phyloP scores from a whole-genome alignment of 1,140 invertebrate species.

The Saccostrea glomerata region DNA sequence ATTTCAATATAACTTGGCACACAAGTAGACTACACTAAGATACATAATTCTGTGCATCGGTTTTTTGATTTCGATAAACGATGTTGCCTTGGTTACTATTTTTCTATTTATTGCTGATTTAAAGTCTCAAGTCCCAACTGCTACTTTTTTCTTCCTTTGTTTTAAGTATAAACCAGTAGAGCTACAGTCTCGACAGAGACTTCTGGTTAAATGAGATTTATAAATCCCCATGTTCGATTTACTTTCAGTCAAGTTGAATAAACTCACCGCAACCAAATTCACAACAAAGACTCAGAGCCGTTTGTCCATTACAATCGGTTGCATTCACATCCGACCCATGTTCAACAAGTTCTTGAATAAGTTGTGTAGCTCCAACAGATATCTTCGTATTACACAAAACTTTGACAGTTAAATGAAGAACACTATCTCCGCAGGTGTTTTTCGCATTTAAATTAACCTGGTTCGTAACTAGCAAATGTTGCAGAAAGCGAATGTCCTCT shows the following conservation, averaged over 20 bases:
- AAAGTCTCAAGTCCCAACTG: too few relatives aligned
- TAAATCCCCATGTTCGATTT: too few relatives aligned
- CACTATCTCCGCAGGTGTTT: not conserved
- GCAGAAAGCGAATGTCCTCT: not conserved
- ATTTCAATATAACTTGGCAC: too few relatives aligned
- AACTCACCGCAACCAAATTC: not conserved
- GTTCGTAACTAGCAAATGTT: not conserved
- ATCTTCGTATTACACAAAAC: not conserved
- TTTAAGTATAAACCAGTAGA: too few relatives aligned
- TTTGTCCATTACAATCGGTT: not conserved
- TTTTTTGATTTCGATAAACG: too few relatives aligned
- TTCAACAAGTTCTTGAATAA: not conserved
- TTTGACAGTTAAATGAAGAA: not conserved
- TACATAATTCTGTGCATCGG: too few relatives aligned
- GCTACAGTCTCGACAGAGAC: too few relatives aligned
- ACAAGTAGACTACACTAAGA: too few relatives aligned
- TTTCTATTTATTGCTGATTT: too few relatives aligned
- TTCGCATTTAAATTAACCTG: not conserved
- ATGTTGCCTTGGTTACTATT: too few relatives aligned
- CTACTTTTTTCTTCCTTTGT: too few relatives aligned
- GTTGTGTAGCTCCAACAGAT: not conserved
- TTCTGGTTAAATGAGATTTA: too few relatives aligned
- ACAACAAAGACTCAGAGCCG: not conserved
- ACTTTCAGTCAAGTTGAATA: not conserved
- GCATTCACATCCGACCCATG: not conserved